Evolutionary conservation across 1,140 invertebrate species (phyloP).

Genomic region (Cataglyphis hispanica): DNA sequence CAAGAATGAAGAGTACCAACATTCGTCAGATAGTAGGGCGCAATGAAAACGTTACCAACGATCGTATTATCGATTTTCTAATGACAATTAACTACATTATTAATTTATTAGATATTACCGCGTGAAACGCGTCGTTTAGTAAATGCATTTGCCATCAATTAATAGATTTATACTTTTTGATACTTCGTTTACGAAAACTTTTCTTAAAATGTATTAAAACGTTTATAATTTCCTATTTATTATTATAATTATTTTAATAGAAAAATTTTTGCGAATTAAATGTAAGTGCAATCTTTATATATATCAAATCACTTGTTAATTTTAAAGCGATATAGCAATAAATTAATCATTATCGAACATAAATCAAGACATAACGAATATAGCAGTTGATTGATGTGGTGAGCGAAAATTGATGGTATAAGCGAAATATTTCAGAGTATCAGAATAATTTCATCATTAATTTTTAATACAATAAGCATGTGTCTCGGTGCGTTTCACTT

Average conservation of each 20-base stretch:
- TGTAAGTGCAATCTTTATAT: not conserved
- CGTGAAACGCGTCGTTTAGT: conserved; percentile 25
- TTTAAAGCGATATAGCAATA: not conserved
- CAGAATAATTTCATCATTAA: conserved; percentile 13
- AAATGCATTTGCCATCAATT: conserved; percentile 6
- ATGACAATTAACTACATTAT: conserved; percentile 36
- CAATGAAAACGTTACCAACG: conserved; percentile 68
- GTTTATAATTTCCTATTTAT: conserved; percentile 33
- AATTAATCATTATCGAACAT: not conserved
- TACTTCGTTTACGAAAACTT: conserved; percentile 44
- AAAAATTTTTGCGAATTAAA: conserved; percentile 11
- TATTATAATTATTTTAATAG: not conserved
- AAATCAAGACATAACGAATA: not conserved
- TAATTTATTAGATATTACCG: conserved; percentile 57
- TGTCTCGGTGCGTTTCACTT: conserved; percentile 48
- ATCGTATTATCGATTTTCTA: conserved; percentile 58
- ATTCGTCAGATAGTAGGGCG: conserved; percentile 31
- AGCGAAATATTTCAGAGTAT: not conserved
- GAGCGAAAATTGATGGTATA: no score
- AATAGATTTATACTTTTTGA: conserved; percentile 31
- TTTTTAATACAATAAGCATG: not conserved
- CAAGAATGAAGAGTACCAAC: not conserved
- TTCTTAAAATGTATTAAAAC: conserved; percentile 22
- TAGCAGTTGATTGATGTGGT: not conserved
- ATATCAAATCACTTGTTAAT: conserved; percentile 5